These are phyloP conservation scores for Lasioglossum albipes DNA, from an alignment of 1,140 invertebrate genomes.

Conservation along the genomic window DNA sequence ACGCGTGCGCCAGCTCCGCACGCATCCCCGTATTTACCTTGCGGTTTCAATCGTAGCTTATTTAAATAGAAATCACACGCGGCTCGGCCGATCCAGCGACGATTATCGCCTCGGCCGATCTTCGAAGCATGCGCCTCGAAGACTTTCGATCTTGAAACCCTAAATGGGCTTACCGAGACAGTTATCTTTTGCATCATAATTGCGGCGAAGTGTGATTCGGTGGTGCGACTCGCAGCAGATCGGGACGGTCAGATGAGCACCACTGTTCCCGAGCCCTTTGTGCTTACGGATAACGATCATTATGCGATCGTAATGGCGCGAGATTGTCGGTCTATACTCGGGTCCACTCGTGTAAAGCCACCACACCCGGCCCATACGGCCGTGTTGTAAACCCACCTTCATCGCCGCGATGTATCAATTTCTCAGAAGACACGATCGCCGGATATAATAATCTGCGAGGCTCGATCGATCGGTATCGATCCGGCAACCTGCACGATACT, in stretches of 20 bases:
- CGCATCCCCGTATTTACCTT: constrained; percentile 73
- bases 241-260: constrained; percentile 59
- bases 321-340: constrained; percentile 70
- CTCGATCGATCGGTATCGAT: constrained; percentile 50
- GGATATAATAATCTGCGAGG: constrained; percentile 51
- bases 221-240: constrained; percentile 33
- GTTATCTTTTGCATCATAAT: constrained; percentile 70
- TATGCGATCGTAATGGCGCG: constrained; percentile 73
- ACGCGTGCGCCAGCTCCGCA: constrained; percentile 32
- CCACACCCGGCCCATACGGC: constrained; percentile 44
- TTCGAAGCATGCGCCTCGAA: constrained; percentile 27
- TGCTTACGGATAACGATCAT: constrained; percentile 73
- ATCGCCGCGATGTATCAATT: constrained; percentile 54
- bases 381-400: constrained; percentile 23
- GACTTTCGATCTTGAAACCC: constrained; percentile 24
- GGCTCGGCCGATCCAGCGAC: constrained; percentile 30
- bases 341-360: constrained; percentile 55
- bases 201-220: constrained; percentile 65
- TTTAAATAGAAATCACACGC: constrained; percentile 78
- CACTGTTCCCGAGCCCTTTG: constrained; percentile 69
- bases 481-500: constrained; percentile 22
- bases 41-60: constrained; percentile 74
- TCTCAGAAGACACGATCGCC: constrained; percentile 54
- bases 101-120: constrained; percentile 50
- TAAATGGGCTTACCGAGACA: constrained; percentile 30